Conservation (phyloP, 2,797 vertebrate species). For the Scolopax rusticola region DNA sequence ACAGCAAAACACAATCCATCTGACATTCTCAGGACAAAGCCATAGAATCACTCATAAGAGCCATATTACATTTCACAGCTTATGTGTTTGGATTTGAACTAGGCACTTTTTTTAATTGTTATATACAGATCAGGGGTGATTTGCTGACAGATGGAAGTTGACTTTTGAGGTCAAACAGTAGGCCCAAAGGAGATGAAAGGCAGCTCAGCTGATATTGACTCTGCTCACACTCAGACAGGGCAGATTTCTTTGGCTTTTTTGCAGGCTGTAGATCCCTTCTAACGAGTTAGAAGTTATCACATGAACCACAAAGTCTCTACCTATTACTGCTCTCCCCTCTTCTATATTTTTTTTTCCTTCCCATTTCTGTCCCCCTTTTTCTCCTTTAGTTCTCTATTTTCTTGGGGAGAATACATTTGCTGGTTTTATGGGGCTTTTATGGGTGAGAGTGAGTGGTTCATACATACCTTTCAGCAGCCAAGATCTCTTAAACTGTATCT, state of each 20-base stretch:
- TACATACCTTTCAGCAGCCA: background rate
- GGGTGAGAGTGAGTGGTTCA: background rate
- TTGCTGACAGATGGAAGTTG: constrained; percentile 4
- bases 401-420: background rate
- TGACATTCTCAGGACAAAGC: background rate
- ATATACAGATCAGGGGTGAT: background rate
- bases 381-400: background rate
- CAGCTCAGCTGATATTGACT: background rate
- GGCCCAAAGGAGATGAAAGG: background rate
- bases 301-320: background rate
- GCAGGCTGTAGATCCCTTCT: background rate
- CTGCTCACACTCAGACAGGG: background rate
- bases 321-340: background rate
- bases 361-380: background rate
- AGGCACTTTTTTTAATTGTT: background rate
- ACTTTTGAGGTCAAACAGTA: constrained; percentile 6
- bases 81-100: background rate
- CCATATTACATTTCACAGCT: background rate
- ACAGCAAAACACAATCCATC: background rate
- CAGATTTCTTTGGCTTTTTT: background rate
- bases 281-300: background rate
- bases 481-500: background rate
- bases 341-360: background rate
- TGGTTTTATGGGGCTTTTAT: background rate
- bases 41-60: background rate